Base-by-base conservation (phyloP, 2,888 invertebrate genomes). In the Heliconius hortense region DNA sequence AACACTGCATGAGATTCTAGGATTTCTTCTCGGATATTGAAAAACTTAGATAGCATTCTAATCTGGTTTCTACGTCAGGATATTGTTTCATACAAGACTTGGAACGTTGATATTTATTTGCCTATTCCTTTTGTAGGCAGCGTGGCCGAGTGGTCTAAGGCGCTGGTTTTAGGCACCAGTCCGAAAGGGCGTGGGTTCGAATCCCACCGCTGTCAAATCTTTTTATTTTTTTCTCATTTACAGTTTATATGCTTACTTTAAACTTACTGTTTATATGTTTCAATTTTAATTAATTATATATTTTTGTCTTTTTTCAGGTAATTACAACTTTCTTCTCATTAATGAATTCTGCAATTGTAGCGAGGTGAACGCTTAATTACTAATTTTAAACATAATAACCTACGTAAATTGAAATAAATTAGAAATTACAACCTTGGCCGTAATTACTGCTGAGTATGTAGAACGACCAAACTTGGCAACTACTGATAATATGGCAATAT, bases 151-250 rank as follows among this genome's bases (percentile, higher is more conserved):
- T 96, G 96, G 96, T 97, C 96, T 96, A 96, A 97, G 96, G 96
- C 96, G 96, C 96, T 96, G 96, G 96, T 96, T 97, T 96, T 96
- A 97, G 96, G 96, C 96, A 96, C 96, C 96, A 97, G 96, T 96
- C 96, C 93, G 94, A 91, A 94, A 94, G 94, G 93, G 94, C 94
- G 94, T 93, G 93, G 93, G 93, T 94, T 93, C 93, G 94, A 94
- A 93, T 93, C 94, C 94, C 94, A 93, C 94, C 93, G 94, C 94
- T 93, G 93, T 93, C 94, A 93, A 75, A 78, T 39, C 11, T 1
- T 67, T 71, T 75, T 75, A n/a, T 21, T 26, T 1, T 5, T 64
- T 26, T 53, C 15, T 7, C 8, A 48, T 18, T 48, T 7, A 48
- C 21, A 48, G 48, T 48, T 18, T 0, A 18, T 48, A 21, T 7